phyloP scores from a whole-genome alignment of 1,140 invertebrate genomes.

The Subanguina moxae region DNA sequence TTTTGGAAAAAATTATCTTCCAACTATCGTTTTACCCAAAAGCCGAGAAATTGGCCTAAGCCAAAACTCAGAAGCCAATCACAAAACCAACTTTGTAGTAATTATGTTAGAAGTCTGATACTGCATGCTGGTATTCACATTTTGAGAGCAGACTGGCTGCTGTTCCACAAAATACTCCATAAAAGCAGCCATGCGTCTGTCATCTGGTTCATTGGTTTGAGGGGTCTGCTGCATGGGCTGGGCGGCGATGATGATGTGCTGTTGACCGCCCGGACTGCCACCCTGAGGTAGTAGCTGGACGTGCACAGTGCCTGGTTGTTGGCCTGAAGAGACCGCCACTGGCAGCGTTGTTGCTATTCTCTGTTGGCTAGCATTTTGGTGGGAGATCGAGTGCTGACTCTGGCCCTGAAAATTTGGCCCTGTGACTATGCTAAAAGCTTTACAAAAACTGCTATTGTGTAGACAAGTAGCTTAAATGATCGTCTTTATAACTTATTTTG shows the following conservation, averaged over 20 bases:
- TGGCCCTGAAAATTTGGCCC: no score
- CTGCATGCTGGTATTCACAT: background rate
- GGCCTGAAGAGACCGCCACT: background rate
- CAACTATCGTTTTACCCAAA: no score
- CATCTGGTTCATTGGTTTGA: constrained; percentile 26
- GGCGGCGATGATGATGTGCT: constrained; percentile 34
- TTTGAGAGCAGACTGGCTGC: constrained; percentile 28
- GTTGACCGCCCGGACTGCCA: constrained; percentile 13
- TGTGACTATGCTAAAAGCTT: no score
- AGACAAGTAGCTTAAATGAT: background rate
- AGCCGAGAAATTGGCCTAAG: no score
- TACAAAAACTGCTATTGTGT: no score
- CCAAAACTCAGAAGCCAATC: no score
- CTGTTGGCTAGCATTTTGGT: constrained; percentile 12
- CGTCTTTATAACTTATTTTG: background rate
- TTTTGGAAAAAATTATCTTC: no score
- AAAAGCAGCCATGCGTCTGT: constrained; percentile 30
- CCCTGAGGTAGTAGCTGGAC: constrained; percentile 16
- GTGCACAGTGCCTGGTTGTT: constrained; percentile 17
- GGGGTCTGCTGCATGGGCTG: constrained; percentile 26
- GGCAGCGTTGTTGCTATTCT: background rate
- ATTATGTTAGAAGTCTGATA: constrained; percentile 7
- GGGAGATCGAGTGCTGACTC: background rate
- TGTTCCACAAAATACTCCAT: constrained; percentile 43
- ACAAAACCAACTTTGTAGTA: constrained; percentile 19